Evolutionary conservation across 2,888 invertebrate genomes (phyloP), one percentile per base, ranked within the genome.

Genomic region (Torymus aiolomorphi): DNA sequence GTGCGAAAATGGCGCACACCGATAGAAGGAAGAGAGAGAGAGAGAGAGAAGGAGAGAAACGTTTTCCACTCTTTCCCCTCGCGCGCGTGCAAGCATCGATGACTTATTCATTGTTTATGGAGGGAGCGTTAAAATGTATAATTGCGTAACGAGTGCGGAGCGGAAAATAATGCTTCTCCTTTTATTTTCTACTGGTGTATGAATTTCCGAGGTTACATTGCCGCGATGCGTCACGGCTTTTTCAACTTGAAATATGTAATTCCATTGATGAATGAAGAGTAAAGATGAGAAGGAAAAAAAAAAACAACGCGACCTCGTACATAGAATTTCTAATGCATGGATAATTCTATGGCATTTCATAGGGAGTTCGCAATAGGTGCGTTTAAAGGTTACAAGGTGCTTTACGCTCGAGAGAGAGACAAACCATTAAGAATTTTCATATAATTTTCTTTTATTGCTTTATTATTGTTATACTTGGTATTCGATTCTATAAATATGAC

Each of bases 31-130:
- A 31, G 31, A 31, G 31, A 31, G 31, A 4, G 1, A 31, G 31
- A 31, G 31, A 2, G 4, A 31, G 31, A 31, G 24, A 24, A 3
- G 5, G 42, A 42, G 42, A 42, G 42, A 42, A 8, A 42, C 42
- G 42, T 10, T 42, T 42, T 42, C 42, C 42, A 49, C 16, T 10
- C 16, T 63, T 49, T 16, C 16, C 42, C 31, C 42, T 16, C n/a
- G 12, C 63, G 16, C 16, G 62, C 8, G 14, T 20, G 11, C 42
- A 16, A n/a, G 16, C 16, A 63, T 42, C 63, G 11, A 10, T 14
- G 49, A 49, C 63, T 63, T 63, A 16, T 31, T 63, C 63, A 63
- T 63, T 31, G 24, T 63, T n/a, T 49, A 42, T 49, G 13, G 63
- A n/a, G 12, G 16, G 49, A 63, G 42, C 63, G 63, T 31, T 63